Percentiles rank a stretch among this genome's conserved stretches.
Conservation (phyloP, 2,888 invertebrate genomes). For the Nycteola revayana region DNA sequence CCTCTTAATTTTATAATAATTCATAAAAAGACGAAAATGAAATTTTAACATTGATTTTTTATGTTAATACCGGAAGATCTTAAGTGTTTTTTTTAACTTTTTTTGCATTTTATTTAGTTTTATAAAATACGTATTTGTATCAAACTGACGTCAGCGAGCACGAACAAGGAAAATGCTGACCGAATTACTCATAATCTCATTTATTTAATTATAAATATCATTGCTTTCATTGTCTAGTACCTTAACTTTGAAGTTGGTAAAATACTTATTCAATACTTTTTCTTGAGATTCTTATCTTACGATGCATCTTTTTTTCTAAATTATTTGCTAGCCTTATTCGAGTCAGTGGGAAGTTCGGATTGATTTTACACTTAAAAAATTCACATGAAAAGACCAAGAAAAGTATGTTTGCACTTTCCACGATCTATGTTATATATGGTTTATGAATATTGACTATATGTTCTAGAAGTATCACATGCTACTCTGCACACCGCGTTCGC, state of each 20-base stretch:
- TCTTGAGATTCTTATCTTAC: constrained; percentile 76
- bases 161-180: constrained; percentile 72
- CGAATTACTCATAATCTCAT: constrained; percentile 55
- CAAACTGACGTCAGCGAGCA: constrained; percentile 76
- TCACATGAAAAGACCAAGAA: constrained; percentile 33
- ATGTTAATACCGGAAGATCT: constrained; percentile 73
- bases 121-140: constrained; percentile 80
- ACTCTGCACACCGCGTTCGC: constrained; percentile 63
- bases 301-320: constrained; percentile 70
- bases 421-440: constrained; percentile 20
- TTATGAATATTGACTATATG: constrained; percentile 57
- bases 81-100: constrained; percentile 66
- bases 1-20: constrained; percentile 75
- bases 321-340: constrained; percentile 68
- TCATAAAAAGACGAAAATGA: constrained; percentile 75
- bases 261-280: constrained; percentile 79
- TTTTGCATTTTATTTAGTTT: constrained; percentile 57
- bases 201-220: constrained; percentile 73
- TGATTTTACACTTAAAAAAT: constrained; percentile 39
- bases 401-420: constrained; percentile 26
- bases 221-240: constrained; percentile 75
- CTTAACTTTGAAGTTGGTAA: constrained; percentile 74
- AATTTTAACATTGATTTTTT: constrained; percentile 68
- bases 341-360: constrained; percentile 66
- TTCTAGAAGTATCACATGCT: constrained; percentile 76